Conservation (phyloP, 2,797 vertebrate species). For the Caiman crocodilus region DNA sequence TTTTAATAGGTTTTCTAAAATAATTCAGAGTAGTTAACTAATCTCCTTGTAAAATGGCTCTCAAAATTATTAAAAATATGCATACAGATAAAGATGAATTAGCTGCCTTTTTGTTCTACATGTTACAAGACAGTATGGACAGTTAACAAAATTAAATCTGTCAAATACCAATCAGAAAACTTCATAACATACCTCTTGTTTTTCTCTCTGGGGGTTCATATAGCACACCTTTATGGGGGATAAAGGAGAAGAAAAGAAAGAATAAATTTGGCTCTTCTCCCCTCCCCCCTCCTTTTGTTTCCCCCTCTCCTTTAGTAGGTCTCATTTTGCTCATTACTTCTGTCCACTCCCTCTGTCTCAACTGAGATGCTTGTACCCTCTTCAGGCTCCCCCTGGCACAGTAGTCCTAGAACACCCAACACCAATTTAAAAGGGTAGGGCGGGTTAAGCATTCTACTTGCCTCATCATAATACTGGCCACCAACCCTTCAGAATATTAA, state of each 20-base stretch:
- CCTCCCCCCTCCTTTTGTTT: background rate
- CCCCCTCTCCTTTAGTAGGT: background rate
- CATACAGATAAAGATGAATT: background rate
- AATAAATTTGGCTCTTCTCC: background rate
- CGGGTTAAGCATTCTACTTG: background rate
- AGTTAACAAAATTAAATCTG: background rate
- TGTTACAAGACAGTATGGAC: background rate
- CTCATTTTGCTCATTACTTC: background rate
- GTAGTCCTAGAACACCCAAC: background rate
- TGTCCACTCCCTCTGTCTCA: background rate
- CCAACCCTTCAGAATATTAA: background rate
- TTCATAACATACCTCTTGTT: background rate
- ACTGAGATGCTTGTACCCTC: background rate
- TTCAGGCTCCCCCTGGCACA: background rate
- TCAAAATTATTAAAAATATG: background rate
- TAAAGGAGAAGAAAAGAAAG: too few relatives aligned
- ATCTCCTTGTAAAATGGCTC: background rate
- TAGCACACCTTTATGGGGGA: too few relatives aligned
- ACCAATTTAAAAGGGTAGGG: background rate
- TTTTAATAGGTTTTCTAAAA: background rate
- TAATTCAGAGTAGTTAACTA: background rate
- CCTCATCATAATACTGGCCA: background rate
- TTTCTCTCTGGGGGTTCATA: background rate
- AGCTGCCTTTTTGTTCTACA: background rate
- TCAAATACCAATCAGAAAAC: background rate